These are phyloP conservation scores for Calyptommatus sinebrachiatus DNA, from an alignment of 2,113 vertebrate species.

Conservation along the genomic window DNA sequence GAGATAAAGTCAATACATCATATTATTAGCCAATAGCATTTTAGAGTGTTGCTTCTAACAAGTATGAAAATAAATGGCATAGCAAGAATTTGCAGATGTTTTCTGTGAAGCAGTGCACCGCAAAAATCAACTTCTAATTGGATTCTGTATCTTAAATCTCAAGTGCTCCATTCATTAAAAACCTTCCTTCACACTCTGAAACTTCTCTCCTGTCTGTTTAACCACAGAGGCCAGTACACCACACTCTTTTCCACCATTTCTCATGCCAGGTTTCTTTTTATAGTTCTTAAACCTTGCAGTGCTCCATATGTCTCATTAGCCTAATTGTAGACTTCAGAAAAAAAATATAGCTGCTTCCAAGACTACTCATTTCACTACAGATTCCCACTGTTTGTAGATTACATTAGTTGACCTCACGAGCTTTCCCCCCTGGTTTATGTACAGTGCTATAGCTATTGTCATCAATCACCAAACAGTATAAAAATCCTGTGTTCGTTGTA, in stretches of 20 bases:
- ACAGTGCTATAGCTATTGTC: slow-evolving; percentile 11
- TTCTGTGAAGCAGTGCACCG: slow-evolving; percentile 14
- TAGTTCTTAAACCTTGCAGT: slow-evolving; percentile 46
- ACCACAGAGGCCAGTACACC: neutral
- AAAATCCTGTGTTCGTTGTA: slow-evolving; percentile 27
- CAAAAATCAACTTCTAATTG: neutral
- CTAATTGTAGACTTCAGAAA: slow-evolving; percentile 7
- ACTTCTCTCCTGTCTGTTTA: slow-evolving; percentile 30
- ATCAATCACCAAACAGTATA: slow-evolving; percentile 34
- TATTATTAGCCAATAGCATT: neutral
- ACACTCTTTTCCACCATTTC: slow-evolving; percentile 20
- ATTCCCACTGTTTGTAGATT: slow-evolving; percentile 22
- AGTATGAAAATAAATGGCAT: neutral
- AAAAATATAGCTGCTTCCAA: slow-evolving; percentile 29
- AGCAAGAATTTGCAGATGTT: neutral
- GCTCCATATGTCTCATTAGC: slow-evolving; percentile 38
- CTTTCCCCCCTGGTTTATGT: slow-evolving; percentile 30
- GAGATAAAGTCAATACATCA: neutral
- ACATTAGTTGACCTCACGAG: slow-evolving; percentile 35
- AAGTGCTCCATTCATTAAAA: slow-evolving; percentile 19
- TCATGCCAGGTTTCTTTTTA: slow-evolving; percentile 26
- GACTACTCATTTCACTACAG: slow-evolving; percentile 32
- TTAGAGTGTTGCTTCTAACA: neutral
- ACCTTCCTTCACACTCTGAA: slow-evolving; percentile 23
- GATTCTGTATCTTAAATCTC: neutral